phyloP scores from a whole-genome alignment of 2,888 invertebrate genomes.

The Callosobruchus maculatus region DNA sequence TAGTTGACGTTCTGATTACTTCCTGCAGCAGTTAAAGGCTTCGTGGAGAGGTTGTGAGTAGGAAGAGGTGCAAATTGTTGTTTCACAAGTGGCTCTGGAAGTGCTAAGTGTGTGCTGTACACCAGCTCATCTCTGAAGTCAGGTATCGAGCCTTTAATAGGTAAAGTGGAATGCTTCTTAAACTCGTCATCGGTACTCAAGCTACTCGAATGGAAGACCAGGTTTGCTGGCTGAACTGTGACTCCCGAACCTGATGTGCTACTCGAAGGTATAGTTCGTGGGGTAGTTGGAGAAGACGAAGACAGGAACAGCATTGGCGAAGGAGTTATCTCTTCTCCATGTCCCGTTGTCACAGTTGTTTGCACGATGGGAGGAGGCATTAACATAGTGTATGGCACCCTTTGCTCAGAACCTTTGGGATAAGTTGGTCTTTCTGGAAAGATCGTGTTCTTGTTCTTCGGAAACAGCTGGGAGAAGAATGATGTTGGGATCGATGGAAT shows the following conservation, averaged over 20 bases:
- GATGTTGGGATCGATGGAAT: slow-evolving; percentile 47
- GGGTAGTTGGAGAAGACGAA: slow-evolving; percentile 20
- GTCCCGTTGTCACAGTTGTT: not conserved
- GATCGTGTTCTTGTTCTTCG: slow-evolving; percentile 35
- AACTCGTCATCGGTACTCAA: slow-evolving; percentile 50
- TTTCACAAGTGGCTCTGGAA: slow-evolving; percentile 32
- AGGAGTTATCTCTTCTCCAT: slow-evolving; percentile 44
- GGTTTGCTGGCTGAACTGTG: slow-evolving; percentile 61
- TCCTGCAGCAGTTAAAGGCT: slow-evolving; percentile 28
- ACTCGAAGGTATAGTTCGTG: slow-evolving; percentile 6
- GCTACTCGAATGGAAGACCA: slow-evolving; percentile 63
- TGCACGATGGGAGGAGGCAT: slow-evolving; percentile 61
- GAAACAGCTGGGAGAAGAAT: slow-evolving; percentile 27
- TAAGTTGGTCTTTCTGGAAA: slow-evolving; percentile 26
- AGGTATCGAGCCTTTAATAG: slow-evolving; percentile 20
- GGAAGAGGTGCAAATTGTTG: slow-evolving; percentile 30
- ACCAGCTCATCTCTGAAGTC: slow-evolving; percentile 23
- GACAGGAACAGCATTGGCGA: slow-evolving; percentile 6
- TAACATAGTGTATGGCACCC: slow-evolving; percentile 62
- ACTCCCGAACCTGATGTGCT: slow-evolving; percentile 38
- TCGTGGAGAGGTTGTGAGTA: slow-evolving; percentile 25
- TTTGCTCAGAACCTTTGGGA: slow-evolving; percentile 50
- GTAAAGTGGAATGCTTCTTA: slow-evolving; percentile 27
- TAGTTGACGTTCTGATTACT: slow-evolving; percentile 36
- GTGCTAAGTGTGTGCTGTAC: slow-evolving; percentile 25